These are phyloP conservation scores for Pteropus alecto DNA, from an alignment of 2,113 vertebrate genomes.

Conservation along the genomic window DNA sequence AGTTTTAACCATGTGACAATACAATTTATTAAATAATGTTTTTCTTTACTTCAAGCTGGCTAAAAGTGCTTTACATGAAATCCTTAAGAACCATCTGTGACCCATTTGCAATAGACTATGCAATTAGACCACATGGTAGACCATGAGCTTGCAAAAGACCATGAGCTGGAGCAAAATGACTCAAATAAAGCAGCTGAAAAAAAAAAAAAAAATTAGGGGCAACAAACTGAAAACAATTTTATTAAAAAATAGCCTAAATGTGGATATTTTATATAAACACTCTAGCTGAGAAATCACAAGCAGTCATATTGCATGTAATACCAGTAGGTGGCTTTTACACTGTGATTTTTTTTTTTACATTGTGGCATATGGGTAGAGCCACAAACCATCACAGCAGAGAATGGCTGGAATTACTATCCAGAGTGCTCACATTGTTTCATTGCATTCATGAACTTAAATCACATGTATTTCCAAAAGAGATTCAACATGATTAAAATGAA, in stretches of 20 bases:
- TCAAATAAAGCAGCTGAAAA: neutral
- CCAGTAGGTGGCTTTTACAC: neutral
- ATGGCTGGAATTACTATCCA: neutral
- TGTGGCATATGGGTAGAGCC: neutral
- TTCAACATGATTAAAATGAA: neutral
- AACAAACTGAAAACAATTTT: neutral
- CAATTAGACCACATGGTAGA: neutral
- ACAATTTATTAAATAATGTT: neutral
- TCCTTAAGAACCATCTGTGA: neutral
- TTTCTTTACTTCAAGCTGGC: neutral
- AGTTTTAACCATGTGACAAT: neutral
- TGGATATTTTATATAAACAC: neutral
- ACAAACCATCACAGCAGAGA: neutral
- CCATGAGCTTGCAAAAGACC: neutral
- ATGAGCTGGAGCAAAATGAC: neutral
- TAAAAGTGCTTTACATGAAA: neutral
- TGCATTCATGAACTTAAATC: neutral
- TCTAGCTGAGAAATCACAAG: neutral
- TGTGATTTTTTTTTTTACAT: neutral
- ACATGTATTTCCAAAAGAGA: neutral
- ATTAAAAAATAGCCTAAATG: neutral
- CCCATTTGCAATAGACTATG: neutral
- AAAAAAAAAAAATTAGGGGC: neutral
- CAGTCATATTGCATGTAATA: neutral
- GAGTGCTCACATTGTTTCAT: neutral